Percentiles rank a stretch among this genome's conserved stretches.
Evolutionary conservation across 2,113 vertebrate genomes (phyloP).

Genomic region (Xenopus laevis): DNA sequence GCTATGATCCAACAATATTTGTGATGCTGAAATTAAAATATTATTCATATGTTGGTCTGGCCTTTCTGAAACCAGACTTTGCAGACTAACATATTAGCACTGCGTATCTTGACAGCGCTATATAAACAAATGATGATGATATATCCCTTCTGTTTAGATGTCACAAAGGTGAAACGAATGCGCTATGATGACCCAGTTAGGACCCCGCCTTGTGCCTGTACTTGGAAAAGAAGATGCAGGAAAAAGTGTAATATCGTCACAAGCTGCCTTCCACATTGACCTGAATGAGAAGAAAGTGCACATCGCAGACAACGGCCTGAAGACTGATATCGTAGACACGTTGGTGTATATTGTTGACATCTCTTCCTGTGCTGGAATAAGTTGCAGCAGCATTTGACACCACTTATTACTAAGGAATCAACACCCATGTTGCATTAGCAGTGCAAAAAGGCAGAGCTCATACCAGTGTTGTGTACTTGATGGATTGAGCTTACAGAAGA

Average conservation of each 20-base stretch:
- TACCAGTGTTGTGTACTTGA: no score
- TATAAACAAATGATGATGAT: no score
- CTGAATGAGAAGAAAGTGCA: conserved; percentile 69
- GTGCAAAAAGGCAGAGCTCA: no score
- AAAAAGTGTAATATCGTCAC: conserved; percentile 76
- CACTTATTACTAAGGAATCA: neutral
- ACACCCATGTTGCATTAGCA: no score
- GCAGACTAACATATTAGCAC: no score
- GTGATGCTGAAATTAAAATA: no score
- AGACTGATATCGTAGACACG: conserved; percentile 80
- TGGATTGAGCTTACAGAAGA: no score
- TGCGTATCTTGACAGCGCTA: no score
- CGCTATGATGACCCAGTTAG: conserved; percentile 88
- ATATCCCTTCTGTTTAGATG: conserved; percentile 55
- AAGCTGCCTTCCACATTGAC: conserved; percentile 79
- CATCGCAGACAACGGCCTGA: conserved; percentile 77
- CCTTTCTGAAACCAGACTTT: no score
- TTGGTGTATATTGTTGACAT: conserved; percentile 78
- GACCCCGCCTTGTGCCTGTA: conserved; percentile 82
- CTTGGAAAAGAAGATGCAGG: conserved; percentile 80
- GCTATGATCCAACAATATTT: no score
- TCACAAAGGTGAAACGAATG: conserved; percentile 90
- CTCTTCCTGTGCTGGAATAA: neutral
- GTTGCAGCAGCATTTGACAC: neutral
- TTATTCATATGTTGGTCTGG: no score